Evolutionary conservation across 2,113 vertebrate species (phyloP).

Genomic region (Sebastes schlegelii): DNA sequence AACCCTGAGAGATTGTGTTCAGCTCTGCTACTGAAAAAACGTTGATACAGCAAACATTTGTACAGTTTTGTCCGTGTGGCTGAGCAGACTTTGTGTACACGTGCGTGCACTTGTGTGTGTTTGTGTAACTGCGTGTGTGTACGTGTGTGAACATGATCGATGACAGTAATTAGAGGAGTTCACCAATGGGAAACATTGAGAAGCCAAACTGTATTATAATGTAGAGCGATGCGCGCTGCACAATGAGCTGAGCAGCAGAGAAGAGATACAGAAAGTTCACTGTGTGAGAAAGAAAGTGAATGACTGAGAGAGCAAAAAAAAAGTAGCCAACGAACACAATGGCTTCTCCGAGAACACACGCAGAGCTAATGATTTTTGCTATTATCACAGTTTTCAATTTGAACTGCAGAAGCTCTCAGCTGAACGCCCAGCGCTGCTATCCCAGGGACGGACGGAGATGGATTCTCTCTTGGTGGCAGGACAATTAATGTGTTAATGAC

Average conservation of each 20-base stretch:
- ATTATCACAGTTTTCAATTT: conserved; percentile 73
- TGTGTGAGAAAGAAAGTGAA: conserved; percentile 1
- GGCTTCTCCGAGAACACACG: conserved; percentile 30
- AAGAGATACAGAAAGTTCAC: neutral
- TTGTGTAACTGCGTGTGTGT: conserved; percentile 1
- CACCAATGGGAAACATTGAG: conserved; percentile 30
- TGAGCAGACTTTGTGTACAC: neutral
- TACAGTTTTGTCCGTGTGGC: neutral
- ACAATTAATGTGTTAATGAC: conserved; percentile 52
- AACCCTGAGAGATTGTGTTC: neutral
- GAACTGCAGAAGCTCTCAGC: conserved; percentile 40
- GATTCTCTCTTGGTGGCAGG: conserved; percentile 30
- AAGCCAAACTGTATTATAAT: conserved; percentile 46
- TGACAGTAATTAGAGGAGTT: conserved; percentile 66
- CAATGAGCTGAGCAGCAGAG: conserved; percentile 2
- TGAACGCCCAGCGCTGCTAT: neutral
- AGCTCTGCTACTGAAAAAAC: neutral
- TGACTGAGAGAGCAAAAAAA: neutral
- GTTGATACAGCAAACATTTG: neutral
- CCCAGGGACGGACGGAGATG: conserved; percentile 20
- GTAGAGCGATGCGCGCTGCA: neutral
- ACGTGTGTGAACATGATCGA: conserved; percentile 49
- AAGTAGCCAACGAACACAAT: conserved; percentile 55
- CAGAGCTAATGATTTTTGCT: conserved; percentile 65
- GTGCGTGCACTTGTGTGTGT: neutral